These are phyloP conservation scores for Uromys caudimaculatus DNA, from an alignment of 2,797 vertebrate species.

Conservation along the genomic window DNA sequence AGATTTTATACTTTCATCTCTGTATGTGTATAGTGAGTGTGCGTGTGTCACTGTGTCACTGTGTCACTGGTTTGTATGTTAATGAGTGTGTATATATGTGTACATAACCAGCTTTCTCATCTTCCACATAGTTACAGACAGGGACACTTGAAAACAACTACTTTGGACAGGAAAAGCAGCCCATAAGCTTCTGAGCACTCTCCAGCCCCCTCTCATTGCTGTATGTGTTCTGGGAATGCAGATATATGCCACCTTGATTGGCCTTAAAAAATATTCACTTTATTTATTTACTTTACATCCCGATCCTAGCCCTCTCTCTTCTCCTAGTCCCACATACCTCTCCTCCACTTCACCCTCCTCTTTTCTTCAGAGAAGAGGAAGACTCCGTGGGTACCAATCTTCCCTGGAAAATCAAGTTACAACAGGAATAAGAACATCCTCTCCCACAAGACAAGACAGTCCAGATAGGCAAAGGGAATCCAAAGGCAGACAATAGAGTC, in stretches of 20 bases:
- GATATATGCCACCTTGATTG: not conserved
- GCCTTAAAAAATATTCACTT: not conserved
- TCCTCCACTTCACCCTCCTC: not conserved
- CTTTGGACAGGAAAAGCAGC: not conserved
- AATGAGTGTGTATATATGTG: too few species aligned
- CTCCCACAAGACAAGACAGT: not conserved
- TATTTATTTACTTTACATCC: not conserved
- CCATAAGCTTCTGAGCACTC: too few species aligned
- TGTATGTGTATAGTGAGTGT: not conserved
- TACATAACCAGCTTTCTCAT: not conserved
- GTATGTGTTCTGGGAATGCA: not conserved
- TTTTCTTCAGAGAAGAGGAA: not conserved
- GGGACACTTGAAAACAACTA: not conserved
- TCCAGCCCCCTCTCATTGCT: not conserved
- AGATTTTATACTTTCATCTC: not conserved
- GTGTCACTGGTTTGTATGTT: too few species aligned
- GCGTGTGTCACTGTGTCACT: not conserved
- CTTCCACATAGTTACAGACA: not conserved
- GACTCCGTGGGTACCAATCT: not conserved
- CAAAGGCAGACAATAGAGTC: not conserved
- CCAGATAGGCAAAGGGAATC: not conserved
- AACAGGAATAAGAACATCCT: not conserved
- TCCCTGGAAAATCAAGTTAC: not conserved
- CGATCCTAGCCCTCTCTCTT: not conserved
- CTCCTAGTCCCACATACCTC: not conserved